Percentiles rank a stretch among this genome's conserved stretches.
Evolutionary conservation across 2,888 invertebrate genomes (phyloP).

Genomic region (Cataglyphis altisquamis): DNA sequence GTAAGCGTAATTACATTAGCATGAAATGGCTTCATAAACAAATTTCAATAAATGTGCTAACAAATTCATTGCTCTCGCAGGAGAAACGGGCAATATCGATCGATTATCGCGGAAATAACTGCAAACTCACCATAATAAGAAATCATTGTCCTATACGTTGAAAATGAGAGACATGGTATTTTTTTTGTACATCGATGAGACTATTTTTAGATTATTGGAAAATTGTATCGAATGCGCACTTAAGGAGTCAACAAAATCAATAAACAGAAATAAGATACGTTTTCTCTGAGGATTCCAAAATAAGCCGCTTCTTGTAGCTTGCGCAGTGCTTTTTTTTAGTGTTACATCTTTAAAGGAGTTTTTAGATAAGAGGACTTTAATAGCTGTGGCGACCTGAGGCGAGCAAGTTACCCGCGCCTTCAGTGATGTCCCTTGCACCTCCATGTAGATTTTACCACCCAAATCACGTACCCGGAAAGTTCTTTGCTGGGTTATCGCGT

Average conservation of each 20-base stretch:
- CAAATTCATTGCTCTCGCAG: conserved; percentile 41
- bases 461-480: conserved; percentile 73
- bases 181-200: conserved; percentile 50
- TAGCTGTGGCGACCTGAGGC: conserved; percentile 72
- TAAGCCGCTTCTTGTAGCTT: conserved; percentile 66
- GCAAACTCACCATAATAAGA: conserved; percentile 23
- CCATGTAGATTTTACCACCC: conserved; percentile 58
- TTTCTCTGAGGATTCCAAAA: conserved; percentile 70
- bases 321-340: conserved; percentile 74
- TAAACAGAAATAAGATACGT: conserved; percentile 79
- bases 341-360: conserved; percentile 81
- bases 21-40: conserved; percentile 70
- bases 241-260: conserved; percentile 76
- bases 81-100: conserved; percentile 47
- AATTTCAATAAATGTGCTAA: conserved; percentile 61
- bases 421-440: conserved; percentile 46
- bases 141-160: background rate
- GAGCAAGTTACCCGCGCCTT: conserved; percentile 67
- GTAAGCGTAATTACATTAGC: conserved; percentile 66
- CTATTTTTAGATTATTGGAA: conserved; percentile 59
- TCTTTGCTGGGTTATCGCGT: conserved; percentile 70
- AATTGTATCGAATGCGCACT: conserved; percentile 70
- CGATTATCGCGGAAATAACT: conserved; percentile 40
- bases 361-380: conserved; percentile 82
- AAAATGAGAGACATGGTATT: conserved; percentile 56